Conservation (phyloP, 2,797 vertebrate genomes). For the Pangasius sanitwongsei region DNA sequence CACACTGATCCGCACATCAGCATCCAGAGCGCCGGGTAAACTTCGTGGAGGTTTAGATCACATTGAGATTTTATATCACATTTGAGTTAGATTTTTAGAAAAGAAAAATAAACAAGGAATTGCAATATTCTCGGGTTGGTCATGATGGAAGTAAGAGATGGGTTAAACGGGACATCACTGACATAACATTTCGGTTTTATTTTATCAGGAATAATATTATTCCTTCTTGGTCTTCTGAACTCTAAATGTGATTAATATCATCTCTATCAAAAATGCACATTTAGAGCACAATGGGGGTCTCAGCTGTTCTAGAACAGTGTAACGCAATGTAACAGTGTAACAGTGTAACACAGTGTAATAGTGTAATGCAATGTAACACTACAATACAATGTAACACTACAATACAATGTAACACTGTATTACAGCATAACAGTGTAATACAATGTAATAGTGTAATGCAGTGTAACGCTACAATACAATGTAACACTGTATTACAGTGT, state of each 20-base stretch:
- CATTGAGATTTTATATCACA: neutral
- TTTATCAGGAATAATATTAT: neutral
- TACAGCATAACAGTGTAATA: neutral
- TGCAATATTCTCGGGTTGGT: neutral
- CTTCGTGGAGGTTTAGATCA: neutral
- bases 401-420: neutral
- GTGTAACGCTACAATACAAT: too few species aligned
- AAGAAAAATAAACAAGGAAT: neutral
- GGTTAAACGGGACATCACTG: neutral
- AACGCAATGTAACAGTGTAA: neutral
- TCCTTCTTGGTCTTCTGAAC: neutral
- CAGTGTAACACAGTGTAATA: neutral
- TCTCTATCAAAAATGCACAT: neutral
- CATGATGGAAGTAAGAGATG: neutral
- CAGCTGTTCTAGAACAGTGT: neutral
- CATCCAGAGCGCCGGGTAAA: neutral
- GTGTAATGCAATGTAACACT: neutral
- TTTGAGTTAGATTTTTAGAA: neutral
- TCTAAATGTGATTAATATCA: neutral
- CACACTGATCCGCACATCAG: neutral
- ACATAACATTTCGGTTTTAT: neutral
- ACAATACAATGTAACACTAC: neutral
- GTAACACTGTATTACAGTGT: too few species aligned
- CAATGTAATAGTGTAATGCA: neutral
- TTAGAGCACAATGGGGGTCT: neutral